Evolutionary conservation across 2,113 vertebrate species (phyloP), one percentile per base, ranked within the genome.

Genomic region (Accipiter cooperii): DNA sequence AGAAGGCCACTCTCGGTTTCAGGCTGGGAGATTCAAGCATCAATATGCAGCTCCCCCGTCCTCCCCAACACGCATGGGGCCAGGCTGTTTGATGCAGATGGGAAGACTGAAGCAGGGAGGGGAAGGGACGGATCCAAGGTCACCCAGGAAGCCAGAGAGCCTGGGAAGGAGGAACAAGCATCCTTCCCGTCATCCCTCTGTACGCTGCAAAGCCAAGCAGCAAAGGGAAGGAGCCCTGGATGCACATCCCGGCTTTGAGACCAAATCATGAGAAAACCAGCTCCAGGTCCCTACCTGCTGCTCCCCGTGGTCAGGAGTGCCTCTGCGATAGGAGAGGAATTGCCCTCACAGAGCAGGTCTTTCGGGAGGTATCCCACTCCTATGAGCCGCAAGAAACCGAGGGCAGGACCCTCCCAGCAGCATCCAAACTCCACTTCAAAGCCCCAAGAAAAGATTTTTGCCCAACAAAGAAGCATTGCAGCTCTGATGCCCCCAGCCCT

Each of bases 121-220:
- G 18, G 61, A 84, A 82, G 69, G 80, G 71, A 90, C 2, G 1
- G 71, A 78, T 8, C 79, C 96, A 96, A 97, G 97, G 94, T 97
- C 83, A 93, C 13, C 16, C 70, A 29, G 34, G 60, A 40, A 60
- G 29, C 60, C 20, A 3, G 26, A 14, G 5, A 68, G 34, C 44
- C 47, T 1, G 0, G 71, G 38, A 13, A 25, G 70, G 57, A 70
- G 77, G 52, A 78, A 3, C 12, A 3, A 16, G 13, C 13, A 6
- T 44, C 74, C 33, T 78, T 93, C 60, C 57, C 1, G 0, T 5
- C 5, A 0, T 40, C 68, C 42, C 19, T 33, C 58, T 3, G 20
- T 0, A 8, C 10, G 1, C 64, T 19, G 49, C 63, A 18, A 40
- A 19, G 42, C 57, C 42, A 2, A 61, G 75, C 34, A 6, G 52